A percentile compares a stretch with the other conserved stretches of the same genome.
Evolutionary conservation across 2,797 vertebrate species (phyloP).

Genomic region (Poecilia picta): DNA sequence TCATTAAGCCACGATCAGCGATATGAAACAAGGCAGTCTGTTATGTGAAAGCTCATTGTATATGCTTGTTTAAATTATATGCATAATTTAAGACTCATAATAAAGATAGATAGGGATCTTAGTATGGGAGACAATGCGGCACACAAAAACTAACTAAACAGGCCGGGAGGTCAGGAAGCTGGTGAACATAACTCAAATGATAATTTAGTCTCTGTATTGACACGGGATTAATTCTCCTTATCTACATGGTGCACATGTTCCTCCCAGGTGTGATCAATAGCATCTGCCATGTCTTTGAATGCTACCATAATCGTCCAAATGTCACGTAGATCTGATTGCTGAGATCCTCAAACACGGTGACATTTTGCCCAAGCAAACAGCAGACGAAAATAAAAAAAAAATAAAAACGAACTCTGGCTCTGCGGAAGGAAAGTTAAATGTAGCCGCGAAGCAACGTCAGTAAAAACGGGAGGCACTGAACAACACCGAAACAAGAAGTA

Average conservation of each 20-base stretch:
- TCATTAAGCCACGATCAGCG: constrained; percentile 64
- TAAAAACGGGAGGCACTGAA: constrained; percentile 9
- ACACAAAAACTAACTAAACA: constrained; percentile 21
- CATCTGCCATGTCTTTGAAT: constrained; percentile 15
- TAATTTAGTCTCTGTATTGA: constrained; percentile 25
- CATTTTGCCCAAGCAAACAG: constrained; percentile 29
- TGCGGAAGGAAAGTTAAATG: constrained; percentile 29
- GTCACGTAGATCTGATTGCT: constrained; percentile 55
- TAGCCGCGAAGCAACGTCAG: constrained; percentile 23
- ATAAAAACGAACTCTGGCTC: constrained; percentile 19
- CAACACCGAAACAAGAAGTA: constrained; percentile 15
- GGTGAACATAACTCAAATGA: constrained; percentile 30
- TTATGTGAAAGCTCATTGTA: constrained; percentile 50
- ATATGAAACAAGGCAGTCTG: constrained; percentile 62
- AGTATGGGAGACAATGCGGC: constrained; percentile 20
- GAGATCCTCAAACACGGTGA: constrained; percentile 46
- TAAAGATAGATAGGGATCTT: constrained; percentile 55
- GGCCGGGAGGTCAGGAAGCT: constrained; percentile 9
- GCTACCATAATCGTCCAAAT: constrained; percentile 50
- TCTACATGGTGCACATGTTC: constrained; percentile 42
- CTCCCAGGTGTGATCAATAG: constrained; percentile 53
- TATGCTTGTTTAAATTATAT: constrained; percentile 58
- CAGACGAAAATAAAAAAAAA: constrained; percentile 3
- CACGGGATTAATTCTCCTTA: constrained; percentile 43
- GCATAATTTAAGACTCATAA: constrained; percentile 53